These are phyloP conservation scores for Trachelipus rathkii DNA, from an alignment of 1,140 invertebrate genomes.

Conservation along the genomic window DNA sequence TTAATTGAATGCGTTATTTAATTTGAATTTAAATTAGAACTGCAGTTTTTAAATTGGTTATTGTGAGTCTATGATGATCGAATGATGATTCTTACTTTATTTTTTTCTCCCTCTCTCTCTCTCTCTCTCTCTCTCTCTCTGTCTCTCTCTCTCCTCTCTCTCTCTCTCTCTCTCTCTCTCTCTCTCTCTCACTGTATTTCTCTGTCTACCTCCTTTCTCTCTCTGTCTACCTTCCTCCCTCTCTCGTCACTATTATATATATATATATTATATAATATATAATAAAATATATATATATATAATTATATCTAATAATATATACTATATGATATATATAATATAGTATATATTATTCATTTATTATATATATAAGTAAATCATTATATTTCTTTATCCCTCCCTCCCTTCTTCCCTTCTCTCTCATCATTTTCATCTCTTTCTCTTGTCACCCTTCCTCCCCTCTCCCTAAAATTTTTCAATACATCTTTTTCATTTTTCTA, in stretches of 20 bases:
- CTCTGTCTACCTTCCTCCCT: not conserved
- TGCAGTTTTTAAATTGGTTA: not conserved
- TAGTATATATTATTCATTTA: no score
- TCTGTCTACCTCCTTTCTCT: not conserved
- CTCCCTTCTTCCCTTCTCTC: not conserved
- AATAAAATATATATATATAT: no score
- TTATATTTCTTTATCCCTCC: not conserved
- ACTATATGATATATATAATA: no score
- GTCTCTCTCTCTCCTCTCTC: not conserved
- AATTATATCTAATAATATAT: no score
- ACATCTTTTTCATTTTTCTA: not conserved
- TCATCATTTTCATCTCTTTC: not conserved
- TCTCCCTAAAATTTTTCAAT: not conserved
- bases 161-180: not conserved
- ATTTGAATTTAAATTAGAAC: conserved; percentile 6
- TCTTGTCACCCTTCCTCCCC: not conserved
- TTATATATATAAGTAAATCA: no score
- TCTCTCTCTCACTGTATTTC: not conserved
- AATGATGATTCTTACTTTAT: no score
- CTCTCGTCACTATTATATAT: not conserved
- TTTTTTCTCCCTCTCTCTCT: not conserved
- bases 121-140: not conserved
- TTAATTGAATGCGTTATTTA: conserved; percentile 5
- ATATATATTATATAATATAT: no score
- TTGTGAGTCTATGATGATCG: not conserved